phyloP scores from a whole-genome alignment of 2,888 invertebrate species.

The Erannis defoliaria region DNA sequence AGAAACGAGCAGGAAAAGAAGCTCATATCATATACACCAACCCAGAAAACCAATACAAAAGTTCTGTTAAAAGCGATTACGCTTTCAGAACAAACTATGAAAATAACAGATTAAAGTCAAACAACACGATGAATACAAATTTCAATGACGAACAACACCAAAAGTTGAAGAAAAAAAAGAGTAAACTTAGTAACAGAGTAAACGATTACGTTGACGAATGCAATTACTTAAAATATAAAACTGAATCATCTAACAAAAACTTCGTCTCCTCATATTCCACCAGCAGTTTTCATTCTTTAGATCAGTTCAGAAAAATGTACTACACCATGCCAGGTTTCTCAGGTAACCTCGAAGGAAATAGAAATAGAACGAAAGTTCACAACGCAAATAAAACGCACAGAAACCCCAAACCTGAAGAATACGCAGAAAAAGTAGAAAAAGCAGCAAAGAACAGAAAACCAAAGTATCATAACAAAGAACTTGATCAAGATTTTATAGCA shows the following conservation, averaged over 20 bases:
- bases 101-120: slow-evolving; percentile 19
- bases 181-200: slow-evolving; percentile 46
- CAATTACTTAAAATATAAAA: slow-evolving; percentile 53
- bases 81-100: slow-evolving; percentile 37
- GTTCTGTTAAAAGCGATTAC: slow-evolving; percentile 55
- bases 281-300: slow-evolving; percentile 63
- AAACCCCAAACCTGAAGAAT: slow-evolving; percentile 44
- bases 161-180: slow-evolving; percentile 53
- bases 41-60: slow-evolving; percentile 52
- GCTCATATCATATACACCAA: slow-evolving; percentile 66
- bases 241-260: slow-evolving; percentile 55
- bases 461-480: slow-evolving; percentile 47
- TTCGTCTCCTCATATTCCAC: slow-evolving; percentile 54
- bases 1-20: slow-evolving; percentile 48
- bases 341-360: slow-evolving; percentile 44
- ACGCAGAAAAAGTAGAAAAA: slow-evolving; percentile 43
- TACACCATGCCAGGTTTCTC: slow-evolving; percentile 40
- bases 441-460: slow-evolving; percentile 46
- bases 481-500: slow-evolving; percentile 73
- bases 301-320: slow-evolving; percentile 47
- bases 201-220: slow-evolving; percentile 38
- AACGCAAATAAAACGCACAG: slow-evolving; percentile 46
- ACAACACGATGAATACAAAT: slow-evolving; percentile 18
- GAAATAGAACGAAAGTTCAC: slow-evolving; percentile 44
- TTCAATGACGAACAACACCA: slow-evolving; percentile 17